A percentile compares a stretch with the other conserved stretches of the same genome.
phyloP scores from a whole-genome alignment of 2,113 vertebrate genomes.

The Andinoacara biseriatus region DNA sequence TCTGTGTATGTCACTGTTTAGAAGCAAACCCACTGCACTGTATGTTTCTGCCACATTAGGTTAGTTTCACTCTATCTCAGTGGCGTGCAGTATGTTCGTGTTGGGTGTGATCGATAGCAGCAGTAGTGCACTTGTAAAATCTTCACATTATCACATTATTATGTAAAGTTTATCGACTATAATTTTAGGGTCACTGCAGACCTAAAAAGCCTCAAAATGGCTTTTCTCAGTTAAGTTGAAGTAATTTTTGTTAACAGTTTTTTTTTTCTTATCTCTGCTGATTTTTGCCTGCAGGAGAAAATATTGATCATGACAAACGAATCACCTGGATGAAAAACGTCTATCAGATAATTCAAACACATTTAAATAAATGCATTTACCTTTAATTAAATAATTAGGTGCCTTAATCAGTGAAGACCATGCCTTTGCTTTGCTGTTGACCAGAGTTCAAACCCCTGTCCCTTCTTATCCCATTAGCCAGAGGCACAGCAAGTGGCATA shows the following conservation, averaged over 20 bases:
- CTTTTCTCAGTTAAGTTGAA: background rate
- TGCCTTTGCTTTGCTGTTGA: constrained; percentile 19
- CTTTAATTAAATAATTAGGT: constrained; percentile 14
- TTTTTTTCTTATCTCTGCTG: background rate
- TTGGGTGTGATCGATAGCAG: background rate
- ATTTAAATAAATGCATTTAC: background rate
- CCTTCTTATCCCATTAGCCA: constrained; percentile 61
- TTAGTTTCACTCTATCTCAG: background rate
- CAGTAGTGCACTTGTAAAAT: background rate
- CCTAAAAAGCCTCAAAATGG: background rate
- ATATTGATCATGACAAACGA: background rate
- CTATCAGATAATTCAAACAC: background rate
- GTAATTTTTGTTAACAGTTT: background rate
- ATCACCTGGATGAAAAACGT: background rate
- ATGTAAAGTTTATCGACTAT: background rate
- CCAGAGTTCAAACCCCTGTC: constrained; percentile 39
- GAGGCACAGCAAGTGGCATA: constrained; percentile 62
- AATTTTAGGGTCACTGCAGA: background rate
- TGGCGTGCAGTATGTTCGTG: background rate
- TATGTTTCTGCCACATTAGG: background rate
- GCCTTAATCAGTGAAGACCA: constrained; percentile 17
- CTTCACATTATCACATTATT: background rate
- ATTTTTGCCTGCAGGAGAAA: background rate
- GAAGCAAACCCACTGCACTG: background rate
- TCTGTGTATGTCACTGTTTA: constrained; percentile 21